Base-by-base conservation (phyloP, 2,888 invertebrate genomes). In the Chymomyza caudatula region DNA sequence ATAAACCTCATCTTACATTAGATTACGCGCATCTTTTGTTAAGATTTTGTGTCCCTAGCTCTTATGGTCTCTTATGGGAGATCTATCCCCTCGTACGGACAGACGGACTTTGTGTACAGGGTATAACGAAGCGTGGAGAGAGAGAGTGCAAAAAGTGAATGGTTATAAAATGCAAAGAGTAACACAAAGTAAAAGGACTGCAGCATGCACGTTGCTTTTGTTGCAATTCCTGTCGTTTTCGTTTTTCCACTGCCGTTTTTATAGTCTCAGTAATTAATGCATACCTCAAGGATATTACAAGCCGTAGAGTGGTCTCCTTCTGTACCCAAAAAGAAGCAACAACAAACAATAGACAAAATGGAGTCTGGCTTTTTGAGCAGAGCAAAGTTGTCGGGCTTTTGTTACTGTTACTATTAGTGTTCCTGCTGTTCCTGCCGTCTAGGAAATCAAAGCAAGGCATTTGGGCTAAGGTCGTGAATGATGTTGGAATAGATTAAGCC, bases 261-360 rank as follows among this genome's bases (percentile, higher is more conserved):
- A 86, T 76, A 87, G 82, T 69, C 79, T 68, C 65, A 67, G 87
- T 86, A 81, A 81, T 81, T 81, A 81, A 81, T 85, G 80, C 83
- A 82, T 79, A 77, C 86, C 81, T 85, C 77, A 74, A 85, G 83
- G 84, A 83, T 77, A 74, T 87, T 67, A 69, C 71, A 60, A 63
- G 54, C 64, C 11, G 11, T 1, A 19, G 17, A 3, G 44, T 15
- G 3, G 44, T 51, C 13, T 13, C 11, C 19, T 20, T 1, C 51
- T 1, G 19, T 1, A 51, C 51, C 2, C 17, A 55, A 61, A 52
- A 53, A 43, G 8, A 60, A 71, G 49, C 25, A 43, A 29, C 49
- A 42, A 65, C 22, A 62, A 54, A 76, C 62, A 76, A 71, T 64
- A 69, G 69, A 53, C 56, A 53, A 69, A 69, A 37, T 63, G 63